Conservation (phyloP, 1,140 invertebrate genomes). For the Varroa destructor region DNA sequence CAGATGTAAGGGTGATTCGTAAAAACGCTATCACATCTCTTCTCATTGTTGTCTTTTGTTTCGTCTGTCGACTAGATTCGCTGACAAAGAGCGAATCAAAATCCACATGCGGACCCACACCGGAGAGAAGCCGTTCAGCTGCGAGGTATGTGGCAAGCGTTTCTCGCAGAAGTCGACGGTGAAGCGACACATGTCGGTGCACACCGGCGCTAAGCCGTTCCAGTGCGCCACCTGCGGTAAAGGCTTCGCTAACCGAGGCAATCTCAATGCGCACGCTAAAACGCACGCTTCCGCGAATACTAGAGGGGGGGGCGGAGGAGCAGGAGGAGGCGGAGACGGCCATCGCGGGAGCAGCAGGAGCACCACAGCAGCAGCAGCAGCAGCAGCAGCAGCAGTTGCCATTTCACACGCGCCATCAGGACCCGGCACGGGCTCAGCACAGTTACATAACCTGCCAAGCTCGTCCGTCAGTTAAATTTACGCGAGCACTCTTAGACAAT, state of each 20-base stretch:
- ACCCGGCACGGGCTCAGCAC: too few relatives aligned
- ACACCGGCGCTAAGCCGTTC: slow-evolving; percentile 85
- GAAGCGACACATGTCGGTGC: slow-evolving; percentile 87
- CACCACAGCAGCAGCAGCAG: neutral
- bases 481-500: too few relatives aligned
- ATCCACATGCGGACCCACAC: slow-evolving; percentile 70
- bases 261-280: slow-evolving; percentile 94
- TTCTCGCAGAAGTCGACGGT: slow-evolving; percentile 65
- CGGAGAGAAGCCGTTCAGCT: slow-evolving; percentile 50
- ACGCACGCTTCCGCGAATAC: slow-evolving; percentile 54
- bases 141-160: slow-evolving; percentile 48
- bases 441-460: slow-evolving; percentile 5
- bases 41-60: neutral
- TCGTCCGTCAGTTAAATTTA: slow-evolving; percentile 11
- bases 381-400: too few relatives aligned
- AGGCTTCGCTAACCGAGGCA: slow-evolving; percentile 92
- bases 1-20: neutral
- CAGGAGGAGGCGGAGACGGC: neutral
- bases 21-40: neutral
- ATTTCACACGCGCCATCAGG: too few relatives aligned
- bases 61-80: slow-evolving; percentile 31
- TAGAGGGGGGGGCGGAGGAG: neutral
- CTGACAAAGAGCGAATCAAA: slow-evolving; percentile 37
- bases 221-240: slow-evolving; percentile 75
- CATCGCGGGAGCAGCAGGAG: slow-evolving; percentile 1